A percentile compares a stretch with the other conserved stretches of the same genome.
phyloP scores from a whole-genome alignment of 2,888 invertebrate genomes.

The Leptopilina syphax region DNA sequence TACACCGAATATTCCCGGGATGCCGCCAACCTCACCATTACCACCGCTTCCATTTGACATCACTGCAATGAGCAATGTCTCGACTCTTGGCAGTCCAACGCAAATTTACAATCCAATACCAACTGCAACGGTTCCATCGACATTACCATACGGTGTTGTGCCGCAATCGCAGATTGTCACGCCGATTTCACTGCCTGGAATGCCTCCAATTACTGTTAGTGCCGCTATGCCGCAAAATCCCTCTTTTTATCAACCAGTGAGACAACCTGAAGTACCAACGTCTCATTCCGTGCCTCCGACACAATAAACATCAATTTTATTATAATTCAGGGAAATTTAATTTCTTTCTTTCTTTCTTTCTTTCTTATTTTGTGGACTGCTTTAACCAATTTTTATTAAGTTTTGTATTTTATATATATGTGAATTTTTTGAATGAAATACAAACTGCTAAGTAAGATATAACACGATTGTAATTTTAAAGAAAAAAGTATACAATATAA shows the following conservation, averaged over 20 bases:
- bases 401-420: slow-evolving; percentile 21
- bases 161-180: slow-evolving; percentile 77
- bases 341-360: not conserved
- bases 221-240: slow-evolving; percentile 81
- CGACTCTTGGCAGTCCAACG: slow-evolving; percentile 48
- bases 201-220: slow-evolving; percentile 89
- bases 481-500: not conserved
- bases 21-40: slow-evolving; percentile 68
- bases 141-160: slow-evolving; percentile 66
- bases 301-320: slow-evolving; percentile 59
- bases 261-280: slow-evolving; percentile 61
- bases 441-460: slow-evolving; percentile 20
- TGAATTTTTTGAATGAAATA: not conserved
- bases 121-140: slow-evolving; percentile 66
- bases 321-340: not conserved
- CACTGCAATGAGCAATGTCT: slow-evolving; percentile 42
- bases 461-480: slow-evolving; percentile 21
- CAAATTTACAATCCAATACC: slow-evolving; percentile 60
- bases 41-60: slow-evolving; percentile 51
- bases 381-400: slow-evolving; percentile 1
- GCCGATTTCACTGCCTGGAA: slow-evolving; percentile 85
- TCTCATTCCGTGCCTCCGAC: slow-evolving; percentile 58
- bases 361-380: not conserved
- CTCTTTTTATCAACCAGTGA: slow-evolving; percentile 65
- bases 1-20: slow-evolving; percentile 72